These are phyloP conservation scores for Cetonia aurata DNA, from an alignment of 2,888 invertebrate species.

Conservation along the genomic window DNA sequence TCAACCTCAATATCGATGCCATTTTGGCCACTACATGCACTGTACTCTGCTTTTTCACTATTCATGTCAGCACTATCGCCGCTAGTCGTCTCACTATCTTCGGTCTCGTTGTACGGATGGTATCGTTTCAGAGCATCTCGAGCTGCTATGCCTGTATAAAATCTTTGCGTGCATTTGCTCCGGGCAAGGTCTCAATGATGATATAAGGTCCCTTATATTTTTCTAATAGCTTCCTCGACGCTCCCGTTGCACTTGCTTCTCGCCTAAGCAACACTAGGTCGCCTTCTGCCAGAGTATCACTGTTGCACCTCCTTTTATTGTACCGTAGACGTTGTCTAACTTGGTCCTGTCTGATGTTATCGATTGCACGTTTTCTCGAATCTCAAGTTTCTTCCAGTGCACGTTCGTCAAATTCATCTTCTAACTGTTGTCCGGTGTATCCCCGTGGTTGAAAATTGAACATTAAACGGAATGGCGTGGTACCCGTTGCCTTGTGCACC, in stretches of 20 bases:
- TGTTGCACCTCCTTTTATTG: neutral
- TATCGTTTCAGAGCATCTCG: conserved; percentile 9
- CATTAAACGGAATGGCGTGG: no score
- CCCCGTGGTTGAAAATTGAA: no score
- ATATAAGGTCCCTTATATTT: conserved; percentile 31
- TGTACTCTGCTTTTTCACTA: conserved; percentile 17
- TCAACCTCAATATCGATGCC: neutral
- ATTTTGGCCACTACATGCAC: neutral
- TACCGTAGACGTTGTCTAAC: neutral
- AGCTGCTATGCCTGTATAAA: neutral
- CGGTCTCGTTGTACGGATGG: neutral
- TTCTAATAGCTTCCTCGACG: conserved; percentile 22
- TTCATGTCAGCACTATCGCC: neutral
- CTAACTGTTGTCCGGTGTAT: no score
- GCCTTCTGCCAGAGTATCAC: conserved; percentile 2
- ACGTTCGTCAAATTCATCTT: no score
- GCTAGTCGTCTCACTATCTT: neutral
- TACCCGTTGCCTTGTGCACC: no score
- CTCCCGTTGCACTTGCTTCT: conserved; percentile 20
- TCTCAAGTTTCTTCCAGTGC: no score
- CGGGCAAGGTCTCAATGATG: neutral
- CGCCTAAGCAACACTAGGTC: conserved; percentile 20
- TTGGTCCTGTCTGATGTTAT: no score
- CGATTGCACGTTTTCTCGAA: no score
- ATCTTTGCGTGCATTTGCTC: neutral